phyloP scores from a whole-genome alignment of 2,888 invertebrate species.

The Lobophora halterata region DNA sequence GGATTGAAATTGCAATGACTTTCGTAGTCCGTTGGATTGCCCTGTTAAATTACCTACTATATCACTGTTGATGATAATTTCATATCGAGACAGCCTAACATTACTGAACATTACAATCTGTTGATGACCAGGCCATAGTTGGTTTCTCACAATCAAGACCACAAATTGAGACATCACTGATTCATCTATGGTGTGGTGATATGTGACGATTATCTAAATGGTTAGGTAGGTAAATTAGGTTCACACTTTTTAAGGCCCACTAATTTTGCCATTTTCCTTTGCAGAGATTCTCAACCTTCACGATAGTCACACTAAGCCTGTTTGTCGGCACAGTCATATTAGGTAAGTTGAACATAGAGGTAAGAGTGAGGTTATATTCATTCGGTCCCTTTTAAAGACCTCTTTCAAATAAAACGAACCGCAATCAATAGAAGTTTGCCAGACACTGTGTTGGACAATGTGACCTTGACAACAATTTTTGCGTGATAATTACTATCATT shows the following conservation, averaged over 20 bases:
- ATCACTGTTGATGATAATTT: constrained; percentile 20
- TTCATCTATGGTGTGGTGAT: constrained; percentile 7
- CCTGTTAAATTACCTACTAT: constrained; percentile 22
- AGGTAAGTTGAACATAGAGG: constrained; percentile 85
- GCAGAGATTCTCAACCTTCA: constrained; percentile 95
- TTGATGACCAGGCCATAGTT: constrained; percentile 22
- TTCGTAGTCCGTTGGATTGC: constrained; percentile 19
- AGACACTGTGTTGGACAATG: constrained; percentile 30
- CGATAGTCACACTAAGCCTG: constrained; percentile 94
- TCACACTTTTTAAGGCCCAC: constrained; percentile 1
- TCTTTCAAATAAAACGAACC: constrained; percentile 19
- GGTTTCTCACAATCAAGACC: constrained; percentile 17
- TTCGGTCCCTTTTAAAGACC: constrained; percentile 5
- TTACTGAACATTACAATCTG: constrained; percentile 13
- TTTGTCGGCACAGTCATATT: constrained; percentile 96
- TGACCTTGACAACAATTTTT: constrained; percentile 35
- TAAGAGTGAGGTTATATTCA: no score
- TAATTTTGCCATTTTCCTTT: constrained; percentile 39
- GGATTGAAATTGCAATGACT: constrained; percentile 9
- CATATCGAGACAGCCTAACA: constrained; percentile 16
- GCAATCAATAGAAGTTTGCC: constrained; percentile 28
- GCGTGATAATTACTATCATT: constrained; percentile 42
- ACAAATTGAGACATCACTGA: constrained; percentile 18
- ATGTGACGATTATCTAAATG: constrained; percentile 5
- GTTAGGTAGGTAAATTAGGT: neutral